Evolutionary conservation across 2,797 vertebrate species (phyloP).

Genomic region (Cirrhinus mrigala): DNA sequence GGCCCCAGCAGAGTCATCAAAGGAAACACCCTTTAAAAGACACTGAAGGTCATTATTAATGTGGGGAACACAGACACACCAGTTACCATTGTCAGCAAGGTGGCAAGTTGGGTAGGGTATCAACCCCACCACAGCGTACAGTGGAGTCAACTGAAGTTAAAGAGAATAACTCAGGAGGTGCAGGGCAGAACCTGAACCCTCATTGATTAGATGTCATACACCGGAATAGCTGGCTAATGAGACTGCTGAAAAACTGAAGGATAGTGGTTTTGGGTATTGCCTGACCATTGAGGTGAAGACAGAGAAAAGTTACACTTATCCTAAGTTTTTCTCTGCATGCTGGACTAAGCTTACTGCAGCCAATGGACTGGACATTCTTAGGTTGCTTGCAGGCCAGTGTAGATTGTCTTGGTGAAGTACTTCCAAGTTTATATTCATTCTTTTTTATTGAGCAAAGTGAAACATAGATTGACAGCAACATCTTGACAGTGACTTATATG

Average conservation of each 20-base stretch:
- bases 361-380: not conserved
- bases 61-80: conserved; percentile 43
- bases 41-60: conserved; percentile 36
- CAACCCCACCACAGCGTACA: not conserved
- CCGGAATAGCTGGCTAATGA: not conserved
- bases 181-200: not conserved
- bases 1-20: not conserved
- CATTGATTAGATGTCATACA: not conserved
- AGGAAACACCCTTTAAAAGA: conserved; percentile 25
- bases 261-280: conserved; percentile 40
- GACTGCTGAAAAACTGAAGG: not conserved
- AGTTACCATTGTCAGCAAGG: conserved; percentile 27
- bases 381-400: not conserved
- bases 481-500: too few relatives aligned
- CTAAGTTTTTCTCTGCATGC: too few relatives aligned
- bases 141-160: not conserved
- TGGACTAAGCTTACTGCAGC: too few relatives aligned
- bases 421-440: conserved; percentile 38
- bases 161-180: not conserved
- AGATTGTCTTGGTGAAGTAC: conserved; percentile 32
- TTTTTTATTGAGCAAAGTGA: too few relatives aligned
- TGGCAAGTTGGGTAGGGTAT: not conserved
- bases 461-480: too few relatives aligned
- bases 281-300: conserved; percentile 20
- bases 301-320: too few relatives aligned